Percentiles rank a stretch among this genome's conserved stretches.
Evolutionary conservation across 2,888 invertebrate species (phyloP).

Genomic region (Archips xylosteana): DNA sequence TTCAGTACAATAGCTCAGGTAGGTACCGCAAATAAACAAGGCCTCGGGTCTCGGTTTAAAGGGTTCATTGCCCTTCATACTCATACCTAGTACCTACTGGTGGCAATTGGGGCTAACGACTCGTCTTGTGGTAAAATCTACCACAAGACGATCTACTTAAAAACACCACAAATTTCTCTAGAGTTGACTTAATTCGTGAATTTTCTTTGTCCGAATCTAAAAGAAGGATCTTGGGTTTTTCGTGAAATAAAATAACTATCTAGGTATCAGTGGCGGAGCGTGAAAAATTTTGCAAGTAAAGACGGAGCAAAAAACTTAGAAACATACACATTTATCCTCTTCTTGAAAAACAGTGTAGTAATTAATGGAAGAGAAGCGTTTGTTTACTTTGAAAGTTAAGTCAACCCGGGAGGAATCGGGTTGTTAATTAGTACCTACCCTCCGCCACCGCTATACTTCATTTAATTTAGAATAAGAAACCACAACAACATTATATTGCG

Average conservation of each 20-base stretch:
- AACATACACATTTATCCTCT: no score
- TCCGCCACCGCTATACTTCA: no score
- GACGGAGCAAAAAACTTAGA: no score
- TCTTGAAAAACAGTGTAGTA: no score
- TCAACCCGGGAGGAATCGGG: no score
- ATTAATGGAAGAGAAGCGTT: no score
- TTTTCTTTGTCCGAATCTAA: slow-evolving; percentile 12
- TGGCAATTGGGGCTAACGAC: slow-evolving; percentile 28
- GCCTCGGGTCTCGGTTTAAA: slow-evolving; percentile 22
- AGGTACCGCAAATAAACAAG: slow-evolving; percentile 30
- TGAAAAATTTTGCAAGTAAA: no score
- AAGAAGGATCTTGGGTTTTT: background rate
- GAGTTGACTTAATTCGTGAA: slow-evolving; percentile 1
- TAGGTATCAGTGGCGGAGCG: no score
- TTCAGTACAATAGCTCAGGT: slow-evolving; percentile 1
- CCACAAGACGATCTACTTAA: slow-evolving; percentile 8
- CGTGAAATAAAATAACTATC: background rate
- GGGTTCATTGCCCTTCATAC: slow-evolving; percentile 26
- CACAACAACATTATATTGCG: no score
- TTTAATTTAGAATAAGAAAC: no score
- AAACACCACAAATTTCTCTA: slow-evolving; percentile 21
- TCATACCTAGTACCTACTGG: background rate
- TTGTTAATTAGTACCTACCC: no score
- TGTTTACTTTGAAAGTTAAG: no score
- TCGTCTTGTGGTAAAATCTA: slow-evolving; percentile 14